A percentile compares a stretch with the other conserved stretches of the same genome.
phyloP scores from a whole-genome alignment of 2,888 invertebrate genomes.

The Incurvaria masculella region DNA sequence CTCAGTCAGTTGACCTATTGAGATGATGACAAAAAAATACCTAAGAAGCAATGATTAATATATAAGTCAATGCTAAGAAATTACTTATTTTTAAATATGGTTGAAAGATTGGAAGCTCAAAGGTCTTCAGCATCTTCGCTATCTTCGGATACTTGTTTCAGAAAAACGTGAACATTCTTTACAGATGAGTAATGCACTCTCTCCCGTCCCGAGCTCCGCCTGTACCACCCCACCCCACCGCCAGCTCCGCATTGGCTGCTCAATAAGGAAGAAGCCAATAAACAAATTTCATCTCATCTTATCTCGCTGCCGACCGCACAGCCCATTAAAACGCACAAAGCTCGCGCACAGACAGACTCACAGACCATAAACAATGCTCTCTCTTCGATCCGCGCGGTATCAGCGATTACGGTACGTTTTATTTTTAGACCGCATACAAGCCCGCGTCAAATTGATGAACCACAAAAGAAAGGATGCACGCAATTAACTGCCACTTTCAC shows the following conservation, averaged over 20 bases:
- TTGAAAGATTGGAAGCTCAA: too few relatives aligned
- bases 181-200: too few relatives aligned
- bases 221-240: constrained; percentile 32
- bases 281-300: constrained; percentile 56
- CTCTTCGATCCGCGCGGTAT: not conserved
- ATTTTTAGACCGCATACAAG: constrained; percentile 31
- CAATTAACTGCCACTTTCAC: constrained; percentile 49
- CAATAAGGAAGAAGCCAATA: constrained; percentile 58
- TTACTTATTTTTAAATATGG: too few relatives aligned
- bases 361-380: not conserved
- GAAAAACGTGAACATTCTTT: too few relatives aligned
- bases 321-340: constrained; percentile 52
- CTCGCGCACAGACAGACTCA: constrained; percentile 27
- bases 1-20: too few relatives aligned
- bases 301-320: constrained; percentile 45
- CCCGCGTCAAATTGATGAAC: constrained; percentile 49
- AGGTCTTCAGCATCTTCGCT: too few relatives aligned
- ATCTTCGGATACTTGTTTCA: too few relatives aligned
- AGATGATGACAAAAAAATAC: too few relatives aligned
- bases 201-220: too few relatives aligned
- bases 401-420: not conserved
- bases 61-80: too few relatives aligned
- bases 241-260: too few relatives aligned
- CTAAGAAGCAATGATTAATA: too few relatives aligned
- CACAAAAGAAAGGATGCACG: constrained; percentile 51